These are phyloP conservation scores for Anthopleura xanthogrammica DNA, from an alignment of 92 coral and sea anemone genomes.

Conservation along the genomic window DNA sequence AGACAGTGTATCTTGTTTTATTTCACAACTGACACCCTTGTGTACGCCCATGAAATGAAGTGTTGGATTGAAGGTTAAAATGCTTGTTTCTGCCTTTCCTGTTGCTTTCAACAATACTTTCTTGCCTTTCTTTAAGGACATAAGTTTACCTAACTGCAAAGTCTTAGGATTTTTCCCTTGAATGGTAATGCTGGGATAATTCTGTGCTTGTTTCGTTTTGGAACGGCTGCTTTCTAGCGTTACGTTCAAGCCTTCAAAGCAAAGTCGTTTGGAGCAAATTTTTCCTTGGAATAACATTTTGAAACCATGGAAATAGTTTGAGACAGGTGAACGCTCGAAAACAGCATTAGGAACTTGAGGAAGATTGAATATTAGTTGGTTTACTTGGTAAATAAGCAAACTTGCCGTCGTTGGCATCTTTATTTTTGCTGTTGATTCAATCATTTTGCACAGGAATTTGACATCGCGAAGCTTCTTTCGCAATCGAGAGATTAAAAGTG, in stretches of 20 bases:
- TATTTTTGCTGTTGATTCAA: background rate
- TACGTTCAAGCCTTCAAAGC: conserved; percentile 13
- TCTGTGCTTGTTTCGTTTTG: background rate
- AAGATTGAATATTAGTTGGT: conserved; percentile 2
- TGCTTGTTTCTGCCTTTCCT: background rate
- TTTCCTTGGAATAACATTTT: conserved; percentile 6
- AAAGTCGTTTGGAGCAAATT: conserved; percentile 10
- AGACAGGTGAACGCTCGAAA: background rate
- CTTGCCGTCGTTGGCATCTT: background rate
- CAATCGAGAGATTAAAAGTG: background rate
- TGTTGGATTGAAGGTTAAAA: background rate
- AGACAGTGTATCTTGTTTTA: background rate
- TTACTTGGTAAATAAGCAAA: background rate
- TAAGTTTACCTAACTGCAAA: conserved; percentile 5
- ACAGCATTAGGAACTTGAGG: conserved; percentile 11
- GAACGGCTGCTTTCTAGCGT: conserved; percentile 1
- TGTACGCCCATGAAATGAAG: conserved; percentile 1
- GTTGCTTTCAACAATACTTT: background rate
- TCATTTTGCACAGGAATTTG: background rate
- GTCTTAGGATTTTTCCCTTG: background rate
- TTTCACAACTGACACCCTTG: background rate
- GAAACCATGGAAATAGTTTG: conserved; percentile 8
- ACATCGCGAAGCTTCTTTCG: conserved; percentile 1
- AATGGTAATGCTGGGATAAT: background rate
- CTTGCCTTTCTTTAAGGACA: background rate